Percentiles rank a stretch among this genome's conserved stretches.
Conservation (phyloP, 2,888 invertebrate genomes). For the Ceraclea dissimilis region DNA sequence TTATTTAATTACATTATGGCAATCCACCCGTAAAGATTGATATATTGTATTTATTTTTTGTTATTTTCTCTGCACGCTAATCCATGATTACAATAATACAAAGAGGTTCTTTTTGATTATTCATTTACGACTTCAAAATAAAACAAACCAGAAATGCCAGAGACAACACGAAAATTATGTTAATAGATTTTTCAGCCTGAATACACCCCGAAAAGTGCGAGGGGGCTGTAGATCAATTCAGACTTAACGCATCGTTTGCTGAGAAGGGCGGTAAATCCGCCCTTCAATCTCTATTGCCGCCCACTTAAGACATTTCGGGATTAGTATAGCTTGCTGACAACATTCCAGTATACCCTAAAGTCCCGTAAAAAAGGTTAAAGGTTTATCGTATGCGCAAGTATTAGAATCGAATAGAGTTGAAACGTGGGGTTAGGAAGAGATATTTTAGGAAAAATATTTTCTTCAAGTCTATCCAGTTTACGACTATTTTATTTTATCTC, state of each 20-base stretch:
- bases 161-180: neutral
- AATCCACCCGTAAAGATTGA: too few species aligned
- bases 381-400: neutral
- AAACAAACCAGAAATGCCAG: conserved; percentile 12
- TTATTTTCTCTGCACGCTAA: too few species aligned
- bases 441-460: too few species aligned
- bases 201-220: neutral
- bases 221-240: neutral
- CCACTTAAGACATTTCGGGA: conserved; percentile 3
- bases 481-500: too few species aligned
- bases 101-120: neutral
- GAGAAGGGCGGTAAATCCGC: conserved; percentile 14
- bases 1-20: too few species aligned
- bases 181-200: conserved; percentile 1
- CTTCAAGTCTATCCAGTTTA: too few species aligned
- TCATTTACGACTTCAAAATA: conserved; percentile 1
- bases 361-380: neutral
- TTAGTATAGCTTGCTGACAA: conserved; percentile 5
- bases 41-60: too few species aligned
- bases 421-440: neutral
- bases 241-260: conserved; percentile 16
- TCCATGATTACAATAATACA: too few species aligned
- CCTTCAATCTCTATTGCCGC: conserved; percentile 8
- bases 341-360: neutral
- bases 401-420: neutral